Percentiles rank a stretch among this genome's conserved stretches.
phyloP scores from a whole-genome alignment of 2,888 invertebrate genomes.

The Minunthozetes semirufus region DNA sequence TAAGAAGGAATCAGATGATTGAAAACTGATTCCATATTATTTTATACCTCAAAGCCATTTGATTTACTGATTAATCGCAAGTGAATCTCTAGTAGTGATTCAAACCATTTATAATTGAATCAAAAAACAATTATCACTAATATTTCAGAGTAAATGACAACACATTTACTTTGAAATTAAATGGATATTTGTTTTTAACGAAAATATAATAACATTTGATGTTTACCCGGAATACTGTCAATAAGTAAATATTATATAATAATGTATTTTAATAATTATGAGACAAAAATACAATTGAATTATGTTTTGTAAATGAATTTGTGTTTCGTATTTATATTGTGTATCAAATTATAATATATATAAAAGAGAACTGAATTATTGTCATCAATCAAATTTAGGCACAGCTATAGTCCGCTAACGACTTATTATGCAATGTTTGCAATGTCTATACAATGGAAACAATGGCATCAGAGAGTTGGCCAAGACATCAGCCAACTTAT shows the following conservation, averaged over 20 bases:
- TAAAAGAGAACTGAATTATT: slow-evolving; percentile 23
- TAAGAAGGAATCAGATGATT: background rate
- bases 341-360: background rate
- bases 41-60: no score
- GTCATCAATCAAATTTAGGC: slow-evolving; percentile 27
- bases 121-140: no score
- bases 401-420: background rate
- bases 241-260: background rate
- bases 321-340: background rate
- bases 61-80: no score
- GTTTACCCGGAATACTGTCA: background rate
- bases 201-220: background rate
- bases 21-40: background rate
- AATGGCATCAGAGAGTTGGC: background rate
- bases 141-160: no score
- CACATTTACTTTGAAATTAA: no score
- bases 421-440: background rate
- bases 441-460: background rate
- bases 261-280: background rate
- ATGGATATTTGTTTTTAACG: no score
- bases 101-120: no score
- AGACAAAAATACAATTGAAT: background rate
- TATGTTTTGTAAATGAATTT: background rate
- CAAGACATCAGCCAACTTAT: background rate
- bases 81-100: no score